Evolutionary conservation across 2,888 invertebrate genomes (phyloP).

Genomic region (Antheraea assamensis): DNA sequence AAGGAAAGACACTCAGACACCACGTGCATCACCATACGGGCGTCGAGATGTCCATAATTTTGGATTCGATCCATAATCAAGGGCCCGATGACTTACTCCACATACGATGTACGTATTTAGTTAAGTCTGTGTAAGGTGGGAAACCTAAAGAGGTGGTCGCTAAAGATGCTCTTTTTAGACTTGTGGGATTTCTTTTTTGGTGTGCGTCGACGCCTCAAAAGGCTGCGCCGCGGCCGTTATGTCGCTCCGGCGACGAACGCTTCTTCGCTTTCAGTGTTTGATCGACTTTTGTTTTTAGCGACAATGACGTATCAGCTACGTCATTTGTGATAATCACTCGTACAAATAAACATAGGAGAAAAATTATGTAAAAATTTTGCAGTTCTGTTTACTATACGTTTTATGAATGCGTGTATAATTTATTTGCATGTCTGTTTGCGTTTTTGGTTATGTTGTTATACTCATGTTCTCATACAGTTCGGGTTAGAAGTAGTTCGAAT

Average conservation of each 20-base stretch:
- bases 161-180: conserved; percentile 63
- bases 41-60: conserved; percentile 65
- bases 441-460: background rate
- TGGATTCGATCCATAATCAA: conserved; percentile 71
- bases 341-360: conserved; percentile 5
- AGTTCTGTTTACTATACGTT: background rate
- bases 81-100: conserved; percentile 58
- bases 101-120: conserved; percentile 60
- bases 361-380: background rate
- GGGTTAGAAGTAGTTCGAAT: too few relatives aligned
- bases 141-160: conserved; percentile 56
- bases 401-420: conserved; percentile 5
- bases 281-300: conserved; percentile 10
- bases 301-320: background rate
- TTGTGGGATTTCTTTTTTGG: conserved; percentile 63
- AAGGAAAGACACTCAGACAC: conserved; percentile 3
- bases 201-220: conserved; percentile 12
- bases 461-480: too few relatives aligned
- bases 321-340: background rate
- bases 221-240: conserved; percentile 4
- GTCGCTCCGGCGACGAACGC: background rate
- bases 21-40: conserved; percentile 52
- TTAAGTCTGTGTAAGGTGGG: conserved; percentile 54
- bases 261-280: conserved; percentile 12
- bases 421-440: background rate